Conservation (phyloP, 2,888 invertebrate genomes). For the Macaria liturata region DNA sequence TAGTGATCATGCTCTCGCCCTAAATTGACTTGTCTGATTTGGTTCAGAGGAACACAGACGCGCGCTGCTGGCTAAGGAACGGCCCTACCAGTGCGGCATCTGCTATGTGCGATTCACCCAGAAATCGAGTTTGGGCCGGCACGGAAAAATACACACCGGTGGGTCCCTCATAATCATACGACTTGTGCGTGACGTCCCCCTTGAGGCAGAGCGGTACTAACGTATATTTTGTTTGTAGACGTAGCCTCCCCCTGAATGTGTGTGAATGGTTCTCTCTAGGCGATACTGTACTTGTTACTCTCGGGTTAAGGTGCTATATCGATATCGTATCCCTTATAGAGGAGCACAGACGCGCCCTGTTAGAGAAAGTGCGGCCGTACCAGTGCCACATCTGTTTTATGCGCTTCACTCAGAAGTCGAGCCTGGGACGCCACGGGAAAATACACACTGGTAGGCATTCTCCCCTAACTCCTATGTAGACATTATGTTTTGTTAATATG, state of each 20-base stretch:
- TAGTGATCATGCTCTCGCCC: conserved; percentile 35
- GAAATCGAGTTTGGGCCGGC: conserved; percentile 87
- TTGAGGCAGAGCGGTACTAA: conserved; percentile 73
- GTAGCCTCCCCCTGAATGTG: conserved; percentile 78
- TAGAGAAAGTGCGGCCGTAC: conserved; percentile 86
- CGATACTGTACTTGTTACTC: conserved; percentile 60
- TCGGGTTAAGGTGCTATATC: conserved; percentile 76
- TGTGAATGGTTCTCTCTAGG: conserved; percentile 70
- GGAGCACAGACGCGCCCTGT: conserved; percentile 84
- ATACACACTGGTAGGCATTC: conserved; percentile 86
- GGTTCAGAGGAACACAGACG: conserved; percentile 77
- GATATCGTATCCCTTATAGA: conserved; percentile 82
- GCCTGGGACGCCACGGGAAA: conserved; percentile 88
- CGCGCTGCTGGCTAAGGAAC: conserved; percentile 75
- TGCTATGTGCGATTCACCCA: conserved; percentile 87
- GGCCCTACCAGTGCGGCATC: conserved; percentile 86
- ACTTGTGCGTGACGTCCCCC: conserved; percentile 64
- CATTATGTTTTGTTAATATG: conserved; percentile 62
- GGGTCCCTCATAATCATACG: conserved; percentile 61
- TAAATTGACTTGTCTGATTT: conserved; percentile 65
- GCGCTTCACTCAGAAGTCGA: conserved; percentile 89
- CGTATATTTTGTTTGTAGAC: conserved; percentile 45
- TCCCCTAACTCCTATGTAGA: conserved; percentile 81
- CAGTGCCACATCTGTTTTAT: conserved; percentile 89
- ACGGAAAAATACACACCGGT: conserved; percentile 86